These are phyloP conservation scores for Seriola aureovittata DNA, from an alignment of 2,113 vertebrate genomes.

Conservation along the genomic window DNA sequence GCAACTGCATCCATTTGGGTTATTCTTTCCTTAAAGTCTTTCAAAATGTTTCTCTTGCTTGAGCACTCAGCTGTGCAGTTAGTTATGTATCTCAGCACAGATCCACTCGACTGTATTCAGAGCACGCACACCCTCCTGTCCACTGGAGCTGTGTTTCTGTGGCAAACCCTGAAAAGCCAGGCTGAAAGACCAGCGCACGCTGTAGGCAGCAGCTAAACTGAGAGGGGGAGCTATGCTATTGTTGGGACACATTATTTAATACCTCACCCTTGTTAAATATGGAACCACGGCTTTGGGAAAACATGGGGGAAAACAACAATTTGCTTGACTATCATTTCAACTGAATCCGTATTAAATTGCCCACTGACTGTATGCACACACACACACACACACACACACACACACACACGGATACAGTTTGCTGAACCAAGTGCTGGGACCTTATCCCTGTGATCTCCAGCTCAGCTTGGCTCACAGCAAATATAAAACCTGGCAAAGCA, in stretches of 20 bases:
- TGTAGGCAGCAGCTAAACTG: neutral
- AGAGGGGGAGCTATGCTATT: constrained; percentile 4
- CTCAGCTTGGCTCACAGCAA: constrained; percentile 25
- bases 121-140: constrained; percentile 15
- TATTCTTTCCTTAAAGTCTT: neutral
- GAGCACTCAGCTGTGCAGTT: constrained; percentile 12
- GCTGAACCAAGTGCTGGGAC: constrained; percentile 5
- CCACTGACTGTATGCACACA: constrained; percentile 5
- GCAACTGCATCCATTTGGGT: neutral
- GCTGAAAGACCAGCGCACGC: constrained; percentile 22
- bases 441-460: constrained; percentile 1
- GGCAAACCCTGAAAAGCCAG: constrained; percentile 4
- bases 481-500: constrained; percentile 17
- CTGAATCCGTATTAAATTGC: constrained; percentile 31
- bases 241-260: constrained; percentile 39
- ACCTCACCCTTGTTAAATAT: constrained; percentile 27
- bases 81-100: neutral
- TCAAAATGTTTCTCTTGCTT: neutral
- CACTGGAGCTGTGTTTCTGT: constrained; percentile 17
- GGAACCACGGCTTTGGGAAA: constrained; percentile 14
- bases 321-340: constrained; percentile 35
- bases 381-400: constrained; percentile 10
- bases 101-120: constrained; percentile 29
- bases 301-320: constrained; percentile 36
- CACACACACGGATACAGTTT: constrained; percentile 16